Evolutionary conservation across 2,113 vertebrate species (phyloP).

Genomic region (Narcine bancroftii): DNA sequence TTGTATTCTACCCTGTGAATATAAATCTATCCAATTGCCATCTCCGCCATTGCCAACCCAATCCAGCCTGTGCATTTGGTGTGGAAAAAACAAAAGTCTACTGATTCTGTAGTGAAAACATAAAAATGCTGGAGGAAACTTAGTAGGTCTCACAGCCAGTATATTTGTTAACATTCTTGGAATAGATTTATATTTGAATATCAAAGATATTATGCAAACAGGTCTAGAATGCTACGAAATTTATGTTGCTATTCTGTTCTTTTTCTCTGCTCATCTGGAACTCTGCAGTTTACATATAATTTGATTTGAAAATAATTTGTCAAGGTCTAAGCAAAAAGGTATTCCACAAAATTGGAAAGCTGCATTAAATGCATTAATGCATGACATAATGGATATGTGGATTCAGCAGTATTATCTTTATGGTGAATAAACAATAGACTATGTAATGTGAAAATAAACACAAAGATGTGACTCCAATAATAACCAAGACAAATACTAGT

Average conservation of each 20-base stretch:
- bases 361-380: conserved; percentile 25
- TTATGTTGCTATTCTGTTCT: background rate
- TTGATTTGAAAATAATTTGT: background rate
- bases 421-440: conserved; percentile 34
- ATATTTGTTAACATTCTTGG: no score
- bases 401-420: conserved; percentile 22
- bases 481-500: background rate
- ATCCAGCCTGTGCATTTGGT: background rate
- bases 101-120: no score
- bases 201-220: background rate
- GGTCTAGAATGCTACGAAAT: background rate
- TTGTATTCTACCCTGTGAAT: no score
- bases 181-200: background rate
- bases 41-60: background rate
- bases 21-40: background rate
- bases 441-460: conserved; percentile 24
- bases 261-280: background rate
- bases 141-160: no score
- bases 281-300: conserved; percentile 18
- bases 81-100: background rate
- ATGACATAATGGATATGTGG: conserved; percentile 32
- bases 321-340: background rate
- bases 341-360: background rate
- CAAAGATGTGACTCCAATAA: background rate
- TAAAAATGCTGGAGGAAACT: no score